phyloP scores from a whole-genome alignment of 2,113 vertebrate species.

The Oophaga pumilio region DNA sequence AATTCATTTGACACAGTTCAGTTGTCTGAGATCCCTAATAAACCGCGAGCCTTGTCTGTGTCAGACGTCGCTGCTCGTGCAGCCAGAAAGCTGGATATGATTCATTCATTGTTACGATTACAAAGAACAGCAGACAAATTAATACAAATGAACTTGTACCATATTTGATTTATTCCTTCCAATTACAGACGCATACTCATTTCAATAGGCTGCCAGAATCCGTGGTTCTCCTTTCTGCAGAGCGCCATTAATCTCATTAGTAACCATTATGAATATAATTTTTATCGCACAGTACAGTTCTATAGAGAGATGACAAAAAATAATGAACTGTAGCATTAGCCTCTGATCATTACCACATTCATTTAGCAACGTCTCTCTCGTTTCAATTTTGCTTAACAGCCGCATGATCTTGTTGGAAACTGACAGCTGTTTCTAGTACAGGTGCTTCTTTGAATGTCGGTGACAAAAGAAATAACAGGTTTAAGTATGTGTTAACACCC shows the following conservation, averaged over 20 bases:
- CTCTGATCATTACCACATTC: constrained; percentile 77
- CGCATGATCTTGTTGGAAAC: constrained; percentile 79
- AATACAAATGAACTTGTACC: constrained; percentile 93
- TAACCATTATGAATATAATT: constrained; percentile 99
- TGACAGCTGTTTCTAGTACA: constrained; percentile 83
- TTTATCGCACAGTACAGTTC: constrained; percentile 95
- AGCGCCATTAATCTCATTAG: constrained; percentile 99
- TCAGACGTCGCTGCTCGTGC: constrained; percentile 65
- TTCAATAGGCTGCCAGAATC: constrained; percentile 84
- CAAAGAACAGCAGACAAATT: constrained; percentile 88
- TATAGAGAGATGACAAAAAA: constrained; percentile 79
- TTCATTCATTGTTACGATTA: constrained; percentile 73
- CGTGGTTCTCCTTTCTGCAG: constrained; percentile 77
- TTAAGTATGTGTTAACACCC: constrained; percentile 85
- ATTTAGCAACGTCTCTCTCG: constrained; percentile 77
- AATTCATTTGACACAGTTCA: constrained; percentile 77
- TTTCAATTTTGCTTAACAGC: constrained; percentile 74
- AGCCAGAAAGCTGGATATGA: constrained; percentile 69
- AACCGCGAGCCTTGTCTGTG: constrained; percentile 67
- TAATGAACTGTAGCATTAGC: constrained; percentile 85
- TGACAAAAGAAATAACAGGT: constrained; percentile 82
- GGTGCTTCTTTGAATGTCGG: constrained; percentile 78
- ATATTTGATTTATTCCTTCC: constrained; percentile 97
- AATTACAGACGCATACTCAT: constrained; percentile 97
- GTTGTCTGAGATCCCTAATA: constrained; percentile 77